A percentile compares a stretch with the other conserved stretches of the same genome.
Conservation (phyloP, 2,113 vertebrate species). For the Girardinichthys multiradiatus region DNA sequence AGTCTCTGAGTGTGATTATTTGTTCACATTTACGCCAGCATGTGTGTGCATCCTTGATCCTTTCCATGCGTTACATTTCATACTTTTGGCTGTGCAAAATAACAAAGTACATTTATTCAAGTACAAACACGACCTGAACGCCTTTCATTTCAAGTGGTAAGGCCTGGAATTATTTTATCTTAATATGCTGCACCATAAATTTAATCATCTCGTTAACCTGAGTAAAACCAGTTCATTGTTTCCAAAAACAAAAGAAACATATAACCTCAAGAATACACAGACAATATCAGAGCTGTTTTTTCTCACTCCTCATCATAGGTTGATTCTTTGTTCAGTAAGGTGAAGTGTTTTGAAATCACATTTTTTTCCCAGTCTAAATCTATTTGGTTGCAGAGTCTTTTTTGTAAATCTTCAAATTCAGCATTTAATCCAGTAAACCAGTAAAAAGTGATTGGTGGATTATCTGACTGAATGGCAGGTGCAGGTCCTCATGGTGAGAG, state of each 20-base stretch:
- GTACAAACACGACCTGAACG: not conserved
- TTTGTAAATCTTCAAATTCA: not conserved
- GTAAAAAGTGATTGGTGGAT: not conserved
- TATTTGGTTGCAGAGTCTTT: not conserved
- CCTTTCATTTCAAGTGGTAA: slow-evolving; percentile 1
- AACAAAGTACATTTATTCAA: slow-evolving; percentile 10
- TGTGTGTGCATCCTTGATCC: slow-evolving; percentile 51
- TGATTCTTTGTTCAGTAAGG: too few species aligned
- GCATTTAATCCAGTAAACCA: not conserved
- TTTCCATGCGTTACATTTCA: slow-evolving; percentile 18
- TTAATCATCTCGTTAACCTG: not conserved
- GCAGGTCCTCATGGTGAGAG: not conserved
- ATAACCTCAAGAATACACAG: too few species aligned
- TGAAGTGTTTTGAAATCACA: too few species aligned
- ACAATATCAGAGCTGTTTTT: too few species aligned
- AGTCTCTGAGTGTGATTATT: slow-evolving; percentile 80
- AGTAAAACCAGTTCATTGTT: too few species aligned
- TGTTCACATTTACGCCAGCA: slow-evolving; percentile 65
- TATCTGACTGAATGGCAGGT: not conserved
- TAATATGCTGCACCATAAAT: not conserved
- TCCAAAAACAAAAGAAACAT: too few species aligned
- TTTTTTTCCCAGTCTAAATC: not conserved
- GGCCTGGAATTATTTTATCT: slow-evolving; percentile 9
- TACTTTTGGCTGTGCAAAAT: slow-evolving; percentile 7
- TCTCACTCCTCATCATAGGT: too few species aligned